Conservation (phyloP, 2,797 vertebrate species). For the Sebastes taczanowskii region DNA sequence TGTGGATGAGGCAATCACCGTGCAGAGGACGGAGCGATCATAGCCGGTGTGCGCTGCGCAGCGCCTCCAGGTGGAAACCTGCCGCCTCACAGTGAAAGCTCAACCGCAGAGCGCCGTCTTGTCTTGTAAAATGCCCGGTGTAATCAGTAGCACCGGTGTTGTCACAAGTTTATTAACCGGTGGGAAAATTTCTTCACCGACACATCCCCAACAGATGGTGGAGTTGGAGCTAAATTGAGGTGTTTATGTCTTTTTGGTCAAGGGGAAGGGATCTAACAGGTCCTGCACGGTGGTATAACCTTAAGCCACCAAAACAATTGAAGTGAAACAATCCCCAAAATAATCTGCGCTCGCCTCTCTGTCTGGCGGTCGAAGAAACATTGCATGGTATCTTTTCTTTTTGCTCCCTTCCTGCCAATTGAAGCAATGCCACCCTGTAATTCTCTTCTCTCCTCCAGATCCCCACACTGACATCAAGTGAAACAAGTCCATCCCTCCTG, state of each 20-base stretch:
- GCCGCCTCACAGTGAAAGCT: no score
- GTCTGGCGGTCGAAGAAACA: slow-evolving; percentile 39
- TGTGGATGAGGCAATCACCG: no score
- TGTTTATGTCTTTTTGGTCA: slow-evolving; percentile 25
- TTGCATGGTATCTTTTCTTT: slow-evolving; percentile 47
- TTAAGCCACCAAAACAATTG: slow-evolving; percentile 45
- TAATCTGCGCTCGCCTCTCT: slow-evolving; percentile 42
- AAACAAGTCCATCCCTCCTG: slow-evolving; percentile 78
- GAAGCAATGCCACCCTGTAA: slow-evolving; percentile 76
- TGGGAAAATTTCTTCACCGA: no score
- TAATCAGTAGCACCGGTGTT: no score
- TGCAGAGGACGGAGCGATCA: no score
- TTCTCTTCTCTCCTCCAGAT: slow-evolving; percentile 71
- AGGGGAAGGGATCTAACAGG: slow-evolving; percentile 19
- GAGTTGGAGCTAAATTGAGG: slow-evolving; percentile 22
- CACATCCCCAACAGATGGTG: slow-evolving; percentile 41
- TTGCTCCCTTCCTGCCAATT: slow-evolving; percentile 63
- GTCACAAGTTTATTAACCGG: no score
- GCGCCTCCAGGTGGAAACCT: no score
- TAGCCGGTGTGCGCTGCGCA: accelerated
- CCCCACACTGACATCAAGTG: slow-evolving; percentile 72
- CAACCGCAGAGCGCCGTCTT: accelerated
- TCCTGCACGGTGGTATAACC: slow-evolving; percentile 25
- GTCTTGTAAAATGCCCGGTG: accelerated
- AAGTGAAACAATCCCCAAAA: slow-evolving; percentile 58